These are phyloP conservation scores for Drosophila insularis DNA, from an alignment of 1,140 invertebrate species.

Conservation along the genomic window DNA sequence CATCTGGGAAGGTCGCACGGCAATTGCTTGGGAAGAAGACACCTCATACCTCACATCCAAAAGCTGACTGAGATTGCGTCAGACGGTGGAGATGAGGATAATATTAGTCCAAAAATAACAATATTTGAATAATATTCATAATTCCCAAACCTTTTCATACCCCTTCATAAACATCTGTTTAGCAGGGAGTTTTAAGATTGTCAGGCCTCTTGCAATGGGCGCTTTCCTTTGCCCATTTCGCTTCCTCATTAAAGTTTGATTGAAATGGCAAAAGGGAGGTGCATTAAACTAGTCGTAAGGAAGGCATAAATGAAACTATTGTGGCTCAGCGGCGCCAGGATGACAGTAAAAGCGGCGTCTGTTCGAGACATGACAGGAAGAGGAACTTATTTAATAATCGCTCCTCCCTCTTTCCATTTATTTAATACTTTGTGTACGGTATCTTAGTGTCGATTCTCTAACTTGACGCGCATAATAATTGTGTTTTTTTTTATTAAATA, in stretches of 20 bases:
- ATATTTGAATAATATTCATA: conserved; percentile 68
- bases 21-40: conserved; percentile 54
- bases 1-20: conserved; percentile 68
- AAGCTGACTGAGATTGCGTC: conserved; percentile 60
- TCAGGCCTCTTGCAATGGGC: too few species aligned
- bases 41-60: conserved; percentile 18
- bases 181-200: neutral
- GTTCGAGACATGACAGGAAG: neutral
- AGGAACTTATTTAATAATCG: neutral
- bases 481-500: neutral
- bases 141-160: conserved; percentile 73
- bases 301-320: neutral
- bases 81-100: conserved; percentile 47
- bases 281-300: neutral
- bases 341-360: neutral
- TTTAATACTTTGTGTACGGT: neutral
- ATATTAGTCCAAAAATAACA: conserved; percentile 72
- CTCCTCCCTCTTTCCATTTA: too few species aligned
- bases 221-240: too few species aligned
- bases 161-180: neutral
- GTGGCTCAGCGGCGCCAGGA: neutral
- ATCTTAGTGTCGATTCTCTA: neutral
- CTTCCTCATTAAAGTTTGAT: neutral
- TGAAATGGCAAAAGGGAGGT: neutral
- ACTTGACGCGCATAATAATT: neutral